These are phyloP conservation scores for Gymnothorax javanicus DNA, from an alignment of 2,797 vertebrate genomes.

Conservation along the genomic window DNA sequence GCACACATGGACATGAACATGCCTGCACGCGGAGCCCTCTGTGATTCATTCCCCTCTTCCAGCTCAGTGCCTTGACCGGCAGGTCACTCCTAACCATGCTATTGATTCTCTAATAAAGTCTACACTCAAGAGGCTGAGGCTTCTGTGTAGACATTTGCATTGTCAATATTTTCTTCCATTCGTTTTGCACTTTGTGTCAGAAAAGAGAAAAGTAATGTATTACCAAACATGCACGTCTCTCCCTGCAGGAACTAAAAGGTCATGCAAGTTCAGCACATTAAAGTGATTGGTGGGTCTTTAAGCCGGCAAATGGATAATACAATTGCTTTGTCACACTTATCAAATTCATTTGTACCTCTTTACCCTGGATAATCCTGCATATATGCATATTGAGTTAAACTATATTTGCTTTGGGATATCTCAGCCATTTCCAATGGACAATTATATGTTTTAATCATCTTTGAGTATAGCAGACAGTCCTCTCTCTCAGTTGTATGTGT, in stretches of 20 bases:
- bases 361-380: not conserved
- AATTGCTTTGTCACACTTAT: not conserved
- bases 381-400: not conserved
- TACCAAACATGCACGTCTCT: not conserved
- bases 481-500: not conserved
- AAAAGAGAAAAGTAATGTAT: constrained; percentile 21
- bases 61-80: constrained; percentile 14
- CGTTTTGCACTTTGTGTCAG: constrained; percentile 2
- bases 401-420: not conserved
- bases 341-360: not conserved
- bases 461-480: not conserved
- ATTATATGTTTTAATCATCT: not conserved
- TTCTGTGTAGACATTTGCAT: constrained; percentile 39
- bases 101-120: constrained; percentile 37
- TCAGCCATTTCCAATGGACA: not conserved
- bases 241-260: constrained; percentile 11
- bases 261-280: not conserved
- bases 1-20: not conserved
- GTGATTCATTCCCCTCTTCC: not conserved
- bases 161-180: constrained; percentile 34
- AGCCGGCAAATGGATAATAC: constrained; percentile 3
- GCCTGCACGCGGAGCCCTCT: too few species aligned
- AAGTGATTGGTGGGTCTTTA: constrained; percentile 7
- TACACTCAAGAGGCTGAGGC: constrained; percentile 30
- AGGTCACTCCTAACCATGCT: constrained; percentile 27